phyloP scores from a whole-genome alignment of 2,113 vertebrate genomes.

The Acrocephalus arundinaceus region DNA sequence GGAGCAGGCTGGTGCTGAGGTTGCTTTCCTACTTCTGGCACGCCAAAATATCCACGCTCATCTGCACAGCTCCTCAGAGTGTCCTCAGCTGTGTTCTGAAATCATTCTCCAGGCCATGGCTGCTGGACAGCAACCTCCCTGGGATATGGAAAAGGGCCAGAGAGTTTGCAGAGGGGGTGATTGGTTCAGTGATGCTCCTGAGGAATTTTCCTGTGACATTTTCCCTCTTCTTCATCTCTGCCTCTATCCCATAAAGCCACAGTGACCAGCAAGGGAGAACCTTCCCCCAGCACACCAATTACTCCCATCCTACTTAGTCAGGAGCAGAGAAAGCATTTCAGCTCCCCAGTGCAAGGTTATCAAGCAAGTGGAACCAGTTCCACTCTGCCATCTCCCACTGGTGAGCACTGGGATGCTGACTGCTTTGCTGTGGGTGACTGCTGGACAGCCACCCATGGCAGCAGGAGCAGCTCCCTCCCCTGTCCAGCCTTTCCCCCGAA shows the following conservation, averaged over 20 bases:
- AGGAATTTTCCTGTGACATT: background rate
- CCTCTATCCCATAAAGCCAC: background rate
- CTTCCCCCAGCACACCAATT: background rate
- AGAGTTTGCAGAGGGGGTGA: background rate
- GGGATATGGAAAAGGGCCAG: background rate
- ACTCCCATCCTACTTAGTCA: background rate
- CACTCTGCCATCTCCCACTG: fast-evolving
- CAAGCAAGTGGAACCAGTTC: background rate
- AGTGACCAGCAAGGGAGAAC: background rate
- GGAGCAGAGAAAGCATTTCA: background rate
- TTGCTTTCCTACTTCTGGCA: background rate
- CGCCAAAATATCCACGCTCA: fast-evolving
- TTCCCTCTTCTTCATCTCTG: background rate
- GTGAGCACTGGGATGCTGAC: fast-evolving
- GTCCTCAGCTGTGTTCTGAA: background rate
- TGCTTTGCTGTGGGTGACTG: background rate
- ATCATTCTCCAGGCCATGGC: background rate
- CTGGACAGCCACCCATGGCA: fast-evolving
- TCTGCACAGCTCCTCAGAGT: background rate
- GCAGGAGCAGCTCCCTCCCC: background rate
- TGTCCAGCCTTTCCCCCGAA: background rate
- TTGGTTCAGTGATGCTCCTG: background rate
- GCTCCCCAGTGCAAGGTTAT: background rate
- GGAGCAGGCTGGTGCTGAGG: background rate
- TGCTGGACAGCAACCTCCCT: background rate